Percentiles rank a stretch among this genome's conserved stretches.
Conservation (phyloP, 2,888 invertebrate genomes). For the Frankliniella intonsa region DNA sequence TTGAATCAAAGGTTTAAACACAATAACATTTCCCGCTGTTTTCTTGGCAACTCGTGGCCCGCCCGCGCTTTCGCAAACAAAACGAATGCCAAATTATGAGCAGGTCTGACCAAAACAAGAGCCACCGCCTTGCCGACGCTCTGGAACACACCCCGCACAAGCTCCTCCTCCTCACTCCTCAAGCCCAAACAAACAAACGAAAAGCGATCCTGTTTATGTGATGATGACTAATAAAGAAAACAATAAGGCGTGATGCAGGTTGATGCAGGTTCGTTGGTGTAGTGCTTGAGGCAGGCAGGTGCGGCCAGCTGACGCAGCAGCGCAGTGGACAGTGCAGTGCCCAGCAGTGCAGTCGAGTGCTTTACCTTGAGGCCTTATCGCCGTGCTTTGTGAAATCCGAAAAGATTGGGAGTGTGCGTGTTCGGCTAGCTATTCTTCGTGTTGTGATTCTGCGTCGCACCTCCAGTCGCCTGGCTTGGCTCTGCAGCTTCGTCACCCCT, state of each 20-base stretch:
- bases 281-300: not conserved
- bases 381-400: not conserved
- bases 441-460: not conserved
- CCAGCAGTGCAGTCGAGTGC: not conserved
- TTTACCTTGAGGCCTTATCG: not conserved
- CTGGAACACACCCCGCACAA: not conserved
- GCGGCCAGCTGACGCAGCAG: not conserved
- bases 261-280: not conserved
- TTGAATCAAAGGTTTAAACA: no score
- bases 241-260: constrained; percentile 15
- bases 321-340: not conserved
- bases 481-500: not conserved
- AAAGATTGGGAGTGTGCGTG: not conserved
- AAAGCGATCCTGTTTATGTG: not conserved
- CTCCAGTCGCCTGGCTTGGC: not conserved
- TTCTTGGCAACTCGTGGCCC: no score
- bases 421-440: not conserved
- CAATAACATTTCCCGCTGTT: no score
- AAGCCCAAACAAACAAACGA: not conserved
- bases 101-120: constrained; percentile 2
- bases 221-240: constrained; percentile 24
- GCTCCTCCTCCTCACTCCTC: no score
- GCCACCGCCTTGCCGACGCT: not conserved
- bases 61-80: no score
- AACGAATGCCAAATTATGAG: not conserved